These are phyloP conservation scores for Ailurus styani DNA, from an alignment of 2,113 vertebrate genomes.

Conservation along the genomic window DNA sequence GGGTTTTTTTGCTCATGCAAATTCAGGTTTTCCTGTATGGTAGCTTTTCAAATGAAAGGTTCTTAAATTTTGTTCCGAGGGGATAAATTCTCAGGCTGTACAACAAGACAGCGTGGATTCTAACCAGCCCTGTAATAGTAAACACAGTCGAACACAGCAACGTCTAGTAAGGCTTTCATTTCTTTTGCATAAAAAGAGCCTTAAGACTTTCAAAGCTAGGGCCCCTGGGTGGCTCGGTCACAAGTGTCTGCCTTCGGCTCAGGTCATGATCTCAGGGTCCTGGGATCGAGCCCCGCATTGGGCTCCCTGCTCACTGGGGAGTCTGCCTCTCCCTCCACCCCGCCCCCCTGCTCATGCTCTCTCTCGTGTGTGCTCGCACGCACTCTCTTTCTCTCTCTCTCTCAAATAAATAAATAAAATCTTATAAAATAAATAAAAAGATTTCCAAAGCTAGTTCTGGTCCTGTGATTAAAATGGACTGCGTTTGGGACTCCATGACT, in stretches of 20 bases:
- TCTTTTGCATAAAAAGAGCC: background rate
- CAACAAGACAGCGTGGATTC: background rate
- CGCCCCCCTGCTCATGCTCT: too few relatives aligned
- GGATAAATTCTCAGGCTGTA: background rate
- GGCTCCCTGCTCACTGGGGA: too few relatives aligned
- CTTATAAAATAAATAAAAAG: too few relatives aligned
- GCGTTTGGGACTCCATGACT: background rate
- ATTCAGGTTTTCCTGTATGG: background rate
- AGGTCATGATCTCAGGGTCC: too few relatives aligned
- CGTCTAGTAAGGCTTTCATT: background rate
- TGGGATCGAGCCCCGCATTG: fast-evolving
- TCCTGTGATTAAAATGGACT: too few relatives aligned
- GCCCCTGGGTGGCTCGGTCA: too few relatives aligned
- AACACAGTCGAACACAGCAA: background rate
- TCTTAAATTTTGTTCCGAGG: background rate
- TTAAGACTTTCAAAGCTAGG: background rate
- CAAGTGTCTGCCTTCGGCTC: too few relatives aligned
- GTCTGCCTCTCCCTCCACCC: too few relatives aligned
- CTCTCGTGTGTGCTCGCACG: too few relatives aligned
- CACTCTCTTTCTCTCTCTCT: too few relatives aligned
- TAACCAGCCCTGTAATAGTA: background rate
- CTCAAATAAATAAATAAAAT: too few relatives aligned
- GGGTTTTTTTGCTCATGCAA: background rate
- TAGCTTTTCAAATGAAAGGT: background rate
- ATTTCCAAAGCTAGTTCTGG: background rate